Conservation (phyloP, 64 coral and sea anemone genomes). For the Dendronephthya gigantea region DNA sequence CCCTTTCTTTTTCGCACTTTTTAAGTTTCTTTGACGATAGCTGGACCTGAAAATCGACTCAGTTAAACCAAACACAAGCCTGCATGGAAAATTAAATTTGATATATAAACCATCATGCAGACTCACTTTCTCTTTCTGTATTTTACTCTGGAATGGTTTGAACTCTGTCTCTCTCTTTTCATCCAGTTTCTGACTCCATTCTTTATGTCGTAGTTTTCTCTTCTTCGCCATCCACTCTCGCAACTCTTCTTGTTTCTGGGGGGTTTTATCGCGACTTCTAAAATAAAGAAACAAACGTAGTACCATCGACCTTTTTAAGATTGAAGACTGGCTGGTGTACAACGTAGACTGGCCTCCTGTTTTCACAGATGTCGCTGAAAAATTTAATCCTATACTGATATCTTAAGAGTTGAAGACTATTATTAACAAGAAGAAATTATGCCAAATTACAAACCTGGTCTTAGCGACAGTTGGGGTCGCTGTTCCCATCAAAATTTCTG, state of each 20-base stretch:
- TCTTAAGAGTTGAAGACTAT: no score
- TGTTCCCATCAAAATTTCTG: neutral
- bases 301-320: no score
- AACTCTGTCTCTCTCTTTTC: neutral
- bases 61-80: neutral
- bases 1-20: neutral
- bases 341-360: no score
- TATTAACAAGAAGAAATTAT: no score
- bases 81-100: no score
- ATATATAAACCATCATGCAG: neutral
- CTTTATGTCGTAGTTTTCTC: slow-evolving; percentile 9
- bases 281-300: neutral
- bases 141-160: neutral
- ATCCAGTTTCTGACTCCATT: neutral
- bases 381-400: no score
- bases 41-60: neutral
- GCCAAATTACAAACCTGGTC: neutral
- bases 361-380: no score
- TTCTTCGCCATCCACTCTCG: slow-evolving; percentile 10
- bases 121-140: neutral
- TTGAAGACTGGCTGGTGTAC: no score
- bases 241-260: slow-evolving; percentile 6
- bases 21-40: neutral
- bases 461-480: neutral
- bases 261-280: neutral